phyloP scores from a whole-genome alignment of 1,140 invertebrate genomes.

The Pachyrhynchus sulphureomaculatus region DNA sequence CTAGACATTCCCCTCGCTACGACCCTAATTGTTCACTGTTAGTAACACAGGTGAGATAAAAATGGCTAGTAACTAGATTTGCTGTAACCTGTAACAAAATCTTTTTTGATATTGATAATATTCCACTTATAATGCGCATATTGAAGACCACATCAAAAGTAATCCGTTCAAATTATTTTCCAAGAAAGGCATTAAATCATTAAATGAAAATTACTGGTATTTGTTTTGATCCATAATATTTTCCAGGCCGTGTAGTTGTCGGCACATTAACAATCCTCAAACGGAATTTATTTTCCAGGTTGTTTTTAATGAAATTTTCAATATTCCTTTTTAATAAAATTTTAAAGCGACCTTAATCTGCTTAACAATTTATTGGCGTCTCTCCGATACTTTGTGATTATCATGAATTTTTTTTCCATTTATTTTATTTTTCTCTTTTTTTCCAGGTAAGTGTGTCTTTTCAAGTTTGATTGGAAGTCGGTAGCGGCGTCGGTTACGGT shows the following conservation, averaged over 20 bases:
- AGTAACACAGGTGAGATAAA: too few species aligned
- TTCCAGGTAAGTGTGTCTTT: constrained; percentile 5
- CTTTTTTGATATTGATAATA: too few species aligned
- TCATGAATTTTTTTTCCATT: not conserved
- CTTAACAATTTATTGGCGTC: constrained; percentile 1
- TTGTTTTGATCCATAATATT: not conserved
- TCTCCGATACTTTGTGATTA: constrained; percentile 5
- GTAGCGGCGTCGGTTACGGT: not conserved
- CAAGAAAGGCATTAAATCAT: not conserved
- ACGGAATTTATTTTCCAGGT: constrained; percentile 1
- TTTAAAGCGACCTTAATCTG: constrained; percentile 2
- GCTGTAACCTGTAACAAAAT: too few species aligned
- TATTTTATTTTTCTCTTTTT: not conserved
- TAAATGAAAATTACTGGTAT: not conserved
- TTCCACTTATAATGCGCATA: too few species aligned
- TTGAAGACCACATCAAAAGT: too few species aligned
- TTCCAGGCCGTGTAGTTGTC: not conserved
- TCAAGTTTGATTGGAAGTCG: not conserved
- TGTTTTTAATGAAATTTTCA: not conserved
- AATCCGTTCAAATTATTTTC: not conserved
- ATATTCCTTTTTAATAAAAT: constrained; percentile 14
- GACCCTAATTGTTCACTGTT: too few species aligned
- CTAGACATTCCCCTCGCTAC: too few species aligned
- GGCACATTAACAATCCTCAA: not conserved
- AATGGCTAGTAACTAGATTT: too few species aligned